phyloP scores from a whole-genome alignment of 2,113 vertebrate species.

The Sylvietta virens region DNA sequence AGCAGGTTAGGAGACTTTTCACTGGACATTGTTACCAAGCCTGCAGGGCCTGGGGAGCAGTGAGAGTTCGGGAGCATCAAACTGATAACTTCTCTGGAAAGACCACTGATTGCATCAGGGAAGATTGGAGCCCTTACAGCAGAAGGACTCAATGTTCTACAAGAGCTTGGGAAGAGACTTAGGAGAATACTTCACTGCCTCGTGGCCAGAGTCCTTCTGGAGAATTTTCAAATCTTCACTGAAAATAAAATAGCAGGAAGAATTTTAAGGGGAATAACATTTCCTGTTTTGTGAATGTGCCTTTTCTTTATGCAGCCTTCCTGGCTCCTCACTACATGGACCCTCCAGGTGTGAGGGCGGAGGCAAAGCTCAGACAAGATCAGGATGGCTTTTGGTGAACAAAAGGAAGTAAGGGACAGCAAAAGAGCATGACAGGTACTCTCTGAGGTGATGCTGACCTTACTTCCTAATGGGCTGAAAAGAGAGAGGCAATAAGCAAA shows the following conservation, averaged over 20 bases:
- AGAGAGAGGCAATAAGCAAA: neutral
- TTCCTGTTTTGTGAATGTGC: neutral
- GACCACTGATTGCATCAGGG: neutral
- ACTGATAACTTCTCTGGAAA: neutral
- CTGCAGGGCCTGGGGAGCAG: neutral
- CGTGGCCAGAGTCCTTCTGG: neutral
- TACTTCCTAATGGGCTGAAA: neutral
- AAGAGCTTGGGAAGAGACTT: neutral
- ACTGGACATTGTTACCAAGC: neutral
- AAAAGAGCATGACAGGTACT: neutral
- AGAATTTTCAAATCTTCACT: neutral
- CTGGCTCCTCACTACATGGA: neutral
- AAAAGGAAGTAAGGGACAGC: neutral
- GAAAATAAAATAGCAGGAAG: neutral
- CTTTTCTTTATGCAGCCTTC: neutral
- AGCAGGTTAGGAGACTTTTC: neutral
- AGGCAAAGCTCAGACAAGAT: neutral
- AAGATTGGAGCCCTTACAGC: neutral
- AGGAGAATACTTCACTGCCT: neutral
- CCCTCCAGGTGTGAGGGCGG: neutral
- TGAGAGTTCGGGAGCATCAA: neutral
- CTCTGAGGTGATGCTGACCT: neutral
- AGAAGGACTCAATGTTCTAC: neutral
- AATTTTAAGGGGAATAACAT: neutral
- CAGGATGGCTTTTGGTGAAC: neutral